Percentiles rank a stretch among this genome's conserved stretches.
These are phyloP conservation scores for Ichneumon xanthorius DNA, from an alignment of 2,888 invertebrate species.

Conservation along the genomic window DNA sequence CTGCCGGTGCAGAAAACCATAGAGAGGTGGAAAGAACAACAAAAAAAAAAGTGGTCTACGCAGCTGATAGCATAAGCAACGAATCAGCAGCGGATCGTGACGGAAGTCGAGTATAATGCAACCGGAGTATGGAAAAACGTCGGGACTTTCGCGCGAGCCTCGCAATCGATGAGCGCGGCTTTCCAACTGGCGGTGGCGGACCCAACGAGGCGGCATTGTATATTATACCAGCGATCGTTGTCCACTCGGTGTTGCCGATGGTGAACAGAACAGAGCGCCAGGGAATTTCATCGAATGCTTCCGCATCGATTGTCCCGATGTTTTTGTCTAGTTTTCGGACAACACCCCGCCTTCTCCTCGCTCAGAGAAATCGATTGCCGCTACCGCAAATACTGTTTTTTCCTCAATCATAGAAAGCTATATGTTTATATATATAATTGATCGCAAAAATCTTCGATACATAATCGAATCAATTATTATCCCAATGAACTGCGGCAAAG, in stretches of 20 bases:
- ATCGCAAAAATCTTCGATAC: not conserved
- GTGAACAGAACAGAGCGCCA: constrained; percentile 11
- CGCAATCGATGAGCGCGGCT: constrained; percentile 50
- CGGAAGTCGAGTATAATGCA: constrained; percentile 51
- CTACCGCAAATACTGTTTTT: constrained; percentile 15
- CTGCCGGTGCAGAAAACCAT: not conserved
- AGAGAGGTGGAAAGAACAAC: not conserved
- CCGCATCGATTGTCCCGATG: constrained; percentile 52
- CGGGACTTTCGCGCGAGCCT: constrained; percentile 42
- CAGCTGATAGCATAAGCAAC: constrained; percentile 7
- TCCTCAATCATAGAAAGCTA: constrained; percentile 11
- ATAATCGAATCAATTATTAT: not conserved
- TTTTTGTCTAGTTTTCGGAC: constrained; percentile 15
- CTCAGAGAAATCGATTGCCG: constrained; percentile 40
- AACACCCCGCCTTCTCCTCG: not conserved
- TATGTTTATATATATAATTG: not conserved
- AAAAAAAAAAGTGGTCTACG: constrained; percentile 2
- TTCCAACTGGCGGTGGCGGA: constrained; percentile 13
- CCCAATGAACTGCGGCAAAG: not conserved
- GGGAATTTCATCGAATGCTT: constrained; percentile 48
- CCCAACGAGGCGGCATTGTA: constrained; percentile 1
- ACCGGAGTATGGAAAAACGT: constrained; percentile 49
- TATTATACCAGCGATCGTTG: constrained; percentile 18
- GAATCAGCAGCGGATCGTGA: constrained; percentile 43
- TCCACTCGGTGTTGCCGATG: constrained; percentile 14